Conservation (phyloP, 2,113 vertebrate genomes). For the Ibidorhyncha struthersii region DNA sequence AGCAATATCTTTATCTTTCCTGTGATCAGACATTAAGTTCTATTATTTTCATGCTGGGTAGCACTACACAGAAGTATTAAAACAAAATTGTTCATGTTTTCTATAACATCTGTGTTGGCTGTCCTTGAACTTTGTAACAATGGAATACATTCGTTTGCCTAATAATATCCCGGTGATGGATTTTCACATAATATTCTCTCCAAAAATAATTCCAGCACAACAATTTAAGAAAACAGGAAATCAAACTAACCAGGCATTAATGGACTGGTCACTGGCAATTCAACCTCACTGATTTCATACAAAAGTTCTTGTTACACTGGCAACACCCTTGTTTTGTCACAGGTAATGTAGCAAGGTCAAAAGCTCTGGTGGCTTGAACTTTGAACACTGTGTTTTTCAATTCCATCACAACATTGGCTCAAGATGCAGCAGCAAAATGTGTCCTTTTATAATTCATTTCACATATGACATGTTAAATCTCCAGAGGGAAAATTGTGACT, state of each 20-base stretch:
- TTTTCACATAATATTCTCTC: conserved; percentile 4
- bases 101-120: not conserved
- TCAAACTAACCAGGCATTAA: not conserved
- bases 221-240: not conserved
- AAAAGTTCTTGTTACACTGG: not conserved
- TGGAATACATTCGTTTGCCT: not conserved
- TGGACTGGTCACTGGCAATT: not conserved
- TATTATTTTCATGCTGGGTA: not conserved
- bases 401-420: not conserved
- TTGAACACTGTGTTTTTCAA: not conserved
- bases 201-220: not conserved
- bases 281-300: not conserved
- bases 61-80: not conserved
- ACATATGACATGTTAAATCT: not conserved
- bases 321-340: not conserved
- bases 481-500: not conserved
- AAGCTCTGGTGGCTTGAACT: not conserved
- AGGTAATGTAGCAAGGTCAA: not conserved
- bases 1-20: not conserved
- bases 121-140: not conserved
- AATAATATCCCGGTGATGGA: not conserved
- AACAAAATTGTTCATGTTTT: not conserved
- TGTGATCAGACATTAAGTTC: not conserved
- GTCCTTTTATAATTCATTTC: not conserved
- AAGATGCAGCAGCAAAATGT: not conserved